Evolutionary conservation across 2,888 invertebrate genomes (phyloP), one percentile per base, ranked within the genome.

Genomic region (Xylota sylvarum): DNA sequence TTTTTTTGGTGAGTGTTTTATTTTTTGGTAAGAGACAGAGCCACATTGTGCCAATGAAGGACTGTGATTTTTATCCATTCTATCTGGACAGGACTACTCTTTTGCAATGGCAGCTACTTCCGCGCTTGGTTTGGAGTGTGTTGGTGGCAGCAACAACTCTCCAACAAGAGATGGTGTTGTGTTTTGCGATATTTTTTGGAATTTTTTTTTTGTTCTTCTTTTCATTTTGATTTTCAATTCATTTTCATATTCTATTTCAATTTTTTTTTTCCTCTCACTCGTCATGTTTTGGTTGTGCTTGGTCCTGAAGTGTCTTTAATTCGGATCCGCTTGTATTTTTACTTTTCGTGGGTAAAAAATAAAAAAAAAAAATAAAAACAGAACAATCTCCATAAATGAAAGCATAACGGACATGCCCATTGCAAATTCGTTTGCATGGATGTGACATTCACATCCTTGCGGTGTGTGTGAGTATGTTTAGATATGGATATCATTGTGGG

Each of bases 401-500:
- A 74, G 58, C 64, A 81, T 76, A 80, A 72, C 80, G 72, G 72
- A 74, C 67, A 81, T 80, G 58, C 48, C 72, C 48, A 60, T 58
- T 77, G 65, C 70, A 76, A 76, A 64, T 85, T 85, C 64, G 48
- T 67, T 73, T 73, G 65, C 64, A 46, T 73, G 60, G 35, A 17
- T 77, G 43, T 85, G 85, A 67, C 79, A 78, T 69, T n/a, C 72
- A 14, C 70, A 74, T 76, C 37, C 40, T n/a, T 52, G 12, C 50
- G 40, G 30, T 32, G 40, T 52, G 52, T 67, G 65, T 56, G 65
- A 32, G 35, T 73, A 17, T 30, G 60, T 65, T 76, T 65, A 80
- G 80, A 85, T 76, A 77, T 85, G 81, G 84, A 81, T 81, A 81
- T 72, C 72, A 81, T 72, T 81, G 76, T 85, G 70, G 85, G 58